Conservation (phyloP, 2,888 invertebrate species). For the Dynastes tityus region DNA sequence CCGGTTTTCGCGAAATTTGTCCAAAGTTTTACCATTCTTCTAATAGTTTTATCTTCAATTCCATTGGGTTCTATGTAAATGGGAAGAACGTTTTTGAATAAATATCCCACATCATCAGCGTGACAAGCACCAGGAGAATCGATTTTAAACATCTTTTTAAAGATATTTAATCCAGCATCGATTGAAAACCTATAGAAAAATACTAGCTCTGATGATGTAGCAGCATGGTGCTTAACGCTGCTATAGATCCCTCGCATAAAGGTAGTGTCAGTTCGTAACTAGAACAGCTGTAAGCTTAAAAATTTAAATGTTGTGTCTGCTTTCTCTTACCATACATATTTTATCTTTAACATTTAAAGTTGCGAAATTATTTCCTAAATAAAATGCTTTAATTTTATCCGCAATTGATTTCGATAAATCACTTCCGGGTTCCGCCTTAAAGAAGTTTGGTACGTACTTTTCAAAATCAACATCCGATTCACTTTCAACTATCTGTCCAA, state of each 20-base stretch:
- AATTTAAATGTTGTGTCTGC: background rate
- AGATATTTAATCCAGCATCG: slow-evolving; percentile 53
- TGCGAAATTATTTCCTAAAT: slow-evolving; percentile 70
- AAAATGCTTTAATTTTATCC: slow-evolving; percentile 67
- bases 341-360: slow-evolving; percentile 65
- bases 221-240: slow-evolving; percentile 53
- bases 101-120: slow-evolving; percentile 60
- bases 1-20: slow-evolving; percentile 62
- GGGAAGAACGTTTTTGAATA: slow-evolving; percentile 58
- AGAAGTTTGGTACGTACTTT: slow-evolving; percentile 65
- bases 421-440: slow-evolving; percentile 62
- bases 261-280: slow-evolving; percentile 57
- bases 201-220: slow-evolving; percentile 40
- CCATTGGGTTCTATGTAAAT: slow-evolving; percentile 51
- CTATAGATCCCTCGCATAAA: slow-evolving; percentile 57
- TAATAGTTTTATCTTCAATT: slow-evolving; percentile 56
- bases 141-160: slow-evolving; percentile 51
- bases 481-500: slow-evolving; percentile 48
- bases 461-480: slow-evolving; percentile 62
- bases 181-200: slow-evolving; percentile 58
- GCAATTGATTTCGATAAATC: slow-evolving; percentile 62
- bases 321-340: slow-evolving; percentile 5
- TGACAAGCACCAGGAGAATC: slow-evolving; percentile 56
- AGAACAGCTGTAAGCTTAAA: slow-evolving; percentile 1
- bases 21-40: slow-evolving; percentile 60